Base-by-base conservation (phyloP, 1,140 invertebrate species). In the Lordiphosa collinella region DNA sequence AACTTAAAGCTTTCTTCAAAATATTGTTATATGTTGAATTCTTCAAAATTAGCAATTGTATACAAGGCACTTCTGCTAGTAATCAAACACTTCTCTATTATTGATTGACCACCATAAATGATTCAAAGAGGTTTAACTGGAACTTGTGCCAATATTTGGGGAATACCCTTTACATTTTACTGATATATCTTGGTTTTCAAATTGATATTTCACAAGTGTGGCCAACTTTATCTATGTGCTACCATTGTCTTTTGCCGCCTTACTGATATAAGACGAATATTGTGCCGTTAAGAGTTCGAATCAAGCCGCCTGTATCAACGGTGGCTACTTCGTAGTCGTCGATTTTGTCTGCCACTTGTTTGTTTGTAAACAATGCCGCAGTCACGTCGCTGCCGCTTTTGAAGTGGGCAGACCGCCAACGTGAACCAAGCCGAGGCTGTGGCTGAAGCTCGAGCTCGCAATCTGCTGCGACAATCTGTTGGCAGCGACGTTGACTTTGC, bases 341-440 rank as follows among this genome's bases (percentile, higher is more conserved):
- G n/a, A 13, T 31, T 13, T 60, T 32, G 32, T 55, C 51, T 44
- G 55, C 56, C 41, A 65, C 61, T 63, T 56, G 59, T 78, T 82
- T 84, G 72, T 84, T 82, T 68, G 72, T 72, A 82, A 82, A 82
- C 78, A 82, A 78, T 69, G 58, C 54, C 54, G 67, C 73, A 67
- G 67, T 71, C 61, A 61, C 73, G 53, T 57, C 52, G 65, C 71
- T 29, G 58, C 56, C 40, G 63, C 63, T 58, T 84, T 82, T 82
- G 72, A 84, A 78, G 72, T 84, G 71, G 55, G 43, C 74, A 79
- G 64, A 25, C 51, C 52, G 58, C 60, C 70, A 69, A 54, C 52
- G 53, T 52, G 38, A 58, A 46, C 40, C 25, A 29, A 29, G 25
- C 25, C 25, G 25, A 29, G 25, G 25, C 25, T 29, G 25, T 8